Percentiles rank a stretch among this genome's conserved stretches.
phyloP scores from a whole-genome alignment of 1,140 invertebrate genomes.

The Aricia agestis region DNA sequence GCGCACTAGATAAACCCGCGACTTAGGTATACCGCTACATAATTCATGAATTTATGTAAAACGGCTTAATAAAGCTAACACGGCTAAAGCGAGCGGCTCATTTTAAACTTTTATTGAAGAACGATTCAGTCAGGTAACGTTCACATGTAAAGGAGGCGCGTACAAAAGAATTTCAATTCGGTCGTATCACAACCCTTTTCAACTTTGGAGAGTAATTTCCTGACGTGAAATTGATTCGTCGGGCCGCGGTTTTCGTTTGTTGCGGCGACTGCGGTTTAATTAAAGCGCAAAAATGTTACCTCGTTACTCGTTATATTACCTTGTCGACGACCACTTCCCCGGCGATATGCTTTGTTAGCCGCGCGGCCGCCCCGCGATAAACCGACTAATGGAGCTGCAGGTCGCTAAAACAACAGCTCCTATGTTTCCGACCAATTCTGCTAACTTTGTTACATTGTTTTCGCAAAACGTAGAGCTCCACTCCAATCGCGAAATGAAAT shows the following conservation, averaged over 20 bases:
- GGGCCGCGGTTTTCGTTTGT: conserved; percentile 63
- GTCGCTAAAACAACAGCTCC: conserved; percentile 35
- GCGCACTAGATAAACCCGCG: not conserved
- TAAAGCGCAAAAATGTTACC: conserved; percentile 52
- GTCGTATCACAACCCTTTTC: conserved; percentile 68
- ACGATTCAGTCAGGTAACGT: conserved; percentile 56
- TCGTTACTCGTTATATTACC: conserved; percentile 40
- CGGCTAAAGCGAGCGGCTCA: conserved; percentile 13
- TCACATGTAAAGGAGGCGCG: conserved; percentile 58
- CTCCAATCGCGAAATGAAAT: not conserved
- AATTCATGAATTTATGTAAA: conserved; percentile 15
- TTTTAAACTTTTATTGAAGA: conserved; percentile 32
- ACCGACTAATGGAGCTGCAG: conserved; percentile 41
- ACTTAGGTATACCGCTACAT: not conserved
- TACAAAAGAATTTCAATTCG: conserved; percentile 72
- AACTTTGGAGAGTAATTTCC: conserved; percentile 68
- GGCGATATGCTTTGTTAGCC: conserved; percentile 39
- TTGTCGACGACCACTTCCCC: conserved; percentile 30
- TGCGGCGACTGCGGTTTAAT: conserved; percentile 57
- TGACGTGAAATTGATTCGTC: conserved; percentile 71
- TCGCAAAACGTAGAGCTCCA: not conserved
- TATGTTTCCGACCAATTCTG: conserved; percentile 18
- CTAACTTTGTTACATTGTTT: conserved; percentile 11
- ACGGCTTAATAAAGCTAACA: conserved; percentile 4
- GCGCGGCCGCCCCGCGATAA: conserved; percentile 39